Evolutionary conservation across 2,113 vertebrate genomes (phyloP), one percentile per base, ranked within the genome.

Genomic region (Onychostoma macrolepis): DNA sequence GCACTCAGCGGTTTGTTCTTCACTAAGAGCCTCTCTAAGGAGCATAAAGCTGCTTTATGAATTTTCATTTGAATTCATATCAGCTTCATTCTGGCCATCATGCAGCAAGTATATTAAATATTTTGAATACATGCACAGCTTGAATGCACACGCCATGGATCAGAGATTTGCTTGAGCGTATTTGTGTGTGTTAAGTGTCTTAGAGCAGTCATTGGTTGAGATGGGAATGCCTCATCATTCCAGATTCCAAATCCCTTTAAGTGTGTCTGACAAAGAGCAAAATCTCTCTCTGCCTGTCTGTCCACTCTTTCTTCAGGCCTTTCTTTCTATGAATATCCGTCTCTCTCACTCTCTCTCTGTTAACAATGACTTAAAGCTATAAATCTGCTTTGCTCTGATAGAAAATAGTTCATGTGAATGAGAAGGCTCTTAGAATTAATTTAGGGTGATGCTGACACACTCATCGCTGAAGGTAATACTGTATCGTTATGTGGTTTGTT

Each of bases 231-330:
- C 63, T 83, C 80, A 71, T 71, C 80, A 50, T 83, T 83, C 38
- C 80, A 81, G 58, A 81, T 41, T 17, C 43, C 21, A 83, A 83
- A 83, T 83, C 80, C 61, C 43, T 71, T 83, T 83, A 83, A 83
- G 80, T 71, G 63, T 83, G 80, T 83, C 80, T 83, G 80, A 69
- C 61, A 50, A 83, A 83, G 63, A 50, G 80, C 41, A 50, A 83
- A 69, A 24, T 76, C 30, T 77, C 13, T 77, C 41, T 85, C 53
- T 69, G 43, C 17, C 69, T 81, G 17, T 36, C 76, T 69, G 19
- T 65, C 36, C 56, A 19, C 53, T 58, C 58, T 53, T 41, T 30
- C 4, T 67, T 24, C 53, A 36, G 48, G 17, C 48, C 74, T 83
- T 63, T 74, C 33, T 86, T 56, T 81, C 72, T 63, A 24, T 58